Evolutionary conservation across 2,888 invertebrate species (phyloP).

Genomic region (Sicus ferrugineus): DNA sequence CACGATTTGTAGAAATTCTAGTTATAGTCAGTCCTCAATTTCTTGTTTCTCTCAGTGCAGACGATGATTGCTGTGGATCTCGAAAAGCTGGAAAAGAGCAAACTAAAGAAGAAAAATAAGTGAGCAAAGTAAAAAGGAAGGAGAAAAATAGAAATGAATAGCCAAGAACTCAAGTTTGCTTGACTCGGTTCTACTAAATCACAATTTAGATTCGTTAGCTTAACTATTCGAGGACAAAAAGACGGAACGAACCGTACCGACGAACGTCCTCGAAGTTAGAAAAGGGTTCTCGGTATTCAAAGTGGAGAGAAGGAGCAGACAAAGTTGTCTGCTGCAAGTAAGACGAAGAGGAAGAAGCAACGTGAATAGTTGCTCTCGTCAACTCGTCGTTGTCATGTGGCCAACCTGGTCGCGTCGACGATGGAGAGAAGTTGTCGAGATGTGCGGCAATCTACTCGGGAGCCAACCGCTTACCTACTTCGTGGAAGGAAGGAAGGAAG

Average conservation of each 20-base stretch:
- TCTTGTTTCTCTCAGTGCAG: no score
- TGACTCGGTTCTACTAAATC: conserved; percentile 10
- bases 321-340: not conserved
- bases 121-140: not conserved
- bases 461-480: no score
- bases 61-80: no score
- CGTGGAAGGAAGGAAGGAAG: no score
- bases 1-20: no score
- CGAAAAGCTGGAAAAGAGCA: not conserved
- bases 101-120: not conserved
- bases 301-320: not conserved
- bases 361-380: no score
- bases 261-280: not conserved
- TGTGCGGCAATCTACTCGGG: no score
- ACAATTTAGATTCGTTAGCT: conserved; percentile 16
- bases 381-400: not conserved
- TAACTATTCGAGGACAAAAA: conserved; percentile 18
- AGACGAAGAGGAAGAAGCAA: not conserved
- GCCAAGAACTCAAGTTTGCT: not conserved
- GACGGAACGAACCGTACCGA: no score
- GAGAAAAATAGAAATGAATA: not conserved
- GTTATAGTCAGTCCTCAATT: no score
- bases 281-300: not conserved
- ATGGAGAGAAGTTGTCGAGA: no score
- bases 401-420: no score